Evolutionary conservation across 53 echinoderm and acorn worm species (phyloP).

Genomic region (Crossaster papposus): DNA sequence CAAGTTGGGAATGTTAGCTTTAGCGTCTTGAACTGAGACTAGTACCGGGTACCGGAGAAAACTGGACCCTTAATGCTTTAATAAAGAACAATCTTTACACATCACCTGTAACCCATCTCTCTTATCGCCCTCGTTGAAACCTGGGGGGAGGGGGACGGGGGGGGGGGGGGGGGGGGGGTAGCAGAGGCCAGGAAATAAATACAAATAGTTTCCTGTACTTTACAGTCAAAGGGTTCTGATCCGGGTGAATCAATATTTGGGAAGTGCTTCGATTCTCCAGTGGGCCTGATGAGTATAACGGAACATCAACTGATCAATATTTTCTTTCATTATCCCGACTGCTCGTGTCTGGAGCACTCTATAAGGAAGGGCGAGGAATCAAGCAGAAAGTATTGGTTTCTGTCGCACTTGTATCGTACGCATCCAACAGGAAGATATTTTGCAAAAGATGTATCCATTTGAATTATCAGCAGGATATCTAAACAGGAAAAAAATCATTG

Average conservation of each 20-base stretch:
- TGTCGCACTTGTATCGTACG: background rate
- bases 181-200: background rate
- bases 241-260: background rate
- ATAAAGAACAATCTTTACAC: slow-evolving; percentile 25
- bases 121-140: background rate
- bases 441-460: no score
- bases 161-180: slow-evolving; percentile 1
- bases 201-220: slow-evolving; percentile 8
- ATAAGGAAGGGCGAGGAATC: background rate
- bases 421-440: background rate
- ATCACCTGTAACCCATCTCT: slow-evolving; percentile 58
- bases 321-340: slow-evolving; percentile 11
- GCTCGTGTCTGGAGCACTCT: background rate
- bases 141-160: slow-evolving; percentile 12
- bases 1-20: no score
- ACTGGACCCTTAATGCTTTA: slow-evolving; percentile 13
- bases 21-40: no score
- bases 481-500: no score
- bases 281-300: slow-evolving; percentile 6
- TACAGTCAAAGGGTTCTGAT: background rate
- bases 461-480: no score
- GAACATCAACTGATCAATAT: slow-evolving; percentile 6
- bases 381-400: background rate
- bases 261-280: background rate
- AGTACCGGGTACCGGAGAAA: background rate